A percentile compares a stretch with the other conserved stretches of the same genome.
phyloP scores from a whole-genome alignment of 35 echinoderm and acorn worm genomes.

The Lytechinus variegatus region DNA sequence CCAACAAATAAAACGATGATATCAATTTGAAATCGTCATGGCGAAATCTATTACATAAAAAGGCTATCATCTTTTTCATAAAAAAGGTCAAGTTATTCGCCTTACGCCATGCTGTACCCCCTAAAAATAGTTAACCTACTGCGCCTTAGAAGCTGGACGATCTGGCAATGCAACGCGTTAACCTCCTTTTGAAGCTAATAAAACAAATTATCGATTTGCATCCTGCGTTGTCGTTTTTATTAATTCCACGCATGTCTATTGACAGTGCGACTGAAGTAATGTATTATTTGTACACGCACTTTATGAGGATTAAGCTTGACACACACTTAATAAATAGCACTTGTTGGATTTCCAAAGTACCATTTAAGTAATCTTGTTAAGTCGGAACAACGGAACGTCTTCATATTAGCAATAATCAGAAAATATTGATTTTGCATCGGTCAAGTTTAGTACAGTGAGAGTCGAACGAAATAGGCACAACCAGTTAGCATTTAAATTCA shows the following conservation, averaged over 20 bases:
- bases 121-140: too few relatives aligned
- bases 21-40: too few relatives aligned
- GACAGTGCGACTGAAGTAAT: not conserved
- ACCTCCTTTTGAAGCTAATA: too few relatives aligned
- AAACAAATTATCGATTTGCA: not conserved
- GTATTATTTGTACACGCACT: not conserved
- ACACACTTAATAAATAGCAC: not conserved
- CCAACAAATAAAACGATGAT: too few relatives aligned
- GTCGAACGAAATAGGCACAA: too few relatives aligned
- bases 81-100: too few relatives aligned
- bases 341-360: not conserved
- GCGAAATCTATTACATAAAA: too few relatives aligned
- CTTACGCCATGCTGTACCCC: too few relatives aligned
- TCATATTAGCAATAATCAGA: not conserved
- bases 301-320: not conserved
- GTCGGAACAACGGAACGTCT: not conserved
- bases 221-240: not conserved
- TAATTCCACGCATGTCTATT: not conserved
- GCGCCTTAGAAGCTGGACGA: too few relatives aligned
- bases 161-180: too few relatives aligned
- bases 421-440: not conserved
- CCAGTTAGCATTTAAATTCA: too few relatives aligned
- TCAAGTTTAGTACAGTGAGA: not conserved
- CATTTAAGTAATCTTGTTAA: not conserved
- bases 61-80: too few relatives aligned